Base-by-base conservation (phyloP, 2,113 vertebrate genomes). In the Esox niger region DNA sequence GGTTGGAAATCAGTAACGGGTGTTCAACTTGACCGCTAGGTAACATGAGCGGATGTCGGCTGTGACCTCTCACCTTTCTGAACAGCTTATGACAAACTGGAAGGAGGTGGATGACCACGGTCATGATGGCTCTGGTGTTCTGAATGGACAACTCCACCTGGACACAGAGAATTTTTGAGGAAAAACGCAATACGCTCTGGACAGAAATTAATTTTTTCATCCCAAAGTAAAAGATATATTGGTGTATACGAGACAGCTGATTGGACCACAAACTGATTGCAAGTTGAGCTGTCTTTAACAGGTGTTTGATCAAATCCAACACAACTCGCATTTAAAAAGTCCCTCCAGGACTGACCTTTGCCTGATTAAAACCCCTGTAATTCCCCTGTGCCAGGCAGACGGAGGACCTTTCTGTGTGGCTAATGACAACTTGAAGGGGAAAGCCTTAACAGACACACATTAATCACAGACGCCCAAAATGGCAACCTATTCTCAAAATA, bases 141-240 rank as follows among this genome's bases (percentile, higher is more conserved):
- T 94, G 93, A 84, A 99, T 94, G 74, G 91, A 95, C 0, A 92
- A 91, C 58, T 98, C 96, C 82, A 97, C 95, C 97, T 99, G 60
- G 46, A 72, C 17, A 65, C 13, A 61, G 38, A 43, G n/a, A n/a
- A n/a, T n/a, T n/a, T n/a, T n/a, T n/a, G n/a, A n/a, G n/a, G n/a
- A n/a, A n/a, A n/a, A n/a, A n/a, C n/a, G n/a, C n/a, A n/a, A n/a
- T n/a, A n/a, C n/a, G n/a, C n/a, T n/a, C n/a, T n/a, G n/a, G 38
- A 43, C 17, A 43, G 38, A 38, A 38, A 13, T 9, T 38, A 38
- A 38, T 38, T 13, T 43, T 43, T 15, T 43, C 11, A 43, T 43
- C 17, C 13, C 38, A 43, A 43, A 15, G 13, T 17, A 17, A 43
- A 43, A 43, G 11, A 43, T 15, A 43, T 43, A 43, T 15, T 43